Evolutionary conservation across 1,140 invertebrate genomes (phyloP).

Genomic region (Ladona fulva): DNA sequence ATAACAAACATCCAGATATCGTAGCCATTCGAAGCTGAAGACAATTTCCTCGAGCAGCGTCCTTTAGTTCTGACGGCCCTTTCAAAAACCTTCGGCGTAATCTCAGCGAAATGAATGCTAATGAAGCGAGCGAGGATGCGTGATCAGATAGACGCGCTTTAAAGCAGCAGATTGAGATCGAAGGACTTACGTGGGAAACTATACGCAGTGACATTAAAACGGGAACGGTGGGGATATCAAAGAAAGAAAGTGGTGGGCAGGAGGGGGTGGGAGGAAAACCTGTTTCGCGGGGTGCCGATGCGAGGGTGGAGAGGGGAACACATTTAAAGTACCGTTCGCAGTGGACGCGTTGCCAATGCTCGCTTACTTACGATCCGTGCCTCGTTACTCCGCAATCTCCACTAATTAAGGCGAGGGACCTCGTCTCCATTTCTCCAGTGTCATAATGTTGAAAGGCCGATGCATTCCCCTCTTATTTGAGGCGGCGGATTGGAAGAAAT

Average conservation of each 20-base stretch:
- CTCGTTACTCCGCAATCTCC: neutral
- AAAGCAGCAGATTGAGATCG: too few relatives aligned
- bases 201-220: neutral
- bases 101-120: too few relatives aligned
- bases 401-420: neutral
- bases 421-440: neutral
- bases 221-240: neutral
- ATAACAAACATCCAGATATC: too few relatives aligned
- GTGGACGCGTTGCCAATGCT: neutral
- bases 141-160: too few relatives aligned
- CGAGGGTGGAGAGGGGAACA: neutral
- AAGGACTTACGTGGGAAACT: neutral
- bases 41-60: too few relatives aligned
- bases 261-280: neutral
- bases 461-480: too few relatives aligned
- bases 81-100: too few relatives aligned
- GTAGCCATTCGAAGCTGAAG: too few relatives aligned
- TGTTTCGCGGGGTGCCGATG: neutral
- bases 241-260: neutral
- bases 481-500: too few relatives aligned
- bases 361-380: neutral
- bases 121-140: too few relatives aligned
- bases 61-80: too few relatives aligned
- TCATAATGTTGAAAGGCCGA: too few relatives aligned
- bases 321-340: constrained; percentile 2